These are phyloP conservation scores for Crossocerus cetratus DNA, from an alignment of 2,888 invertebrate genomes.

Conservation along the genomic window DNA sequence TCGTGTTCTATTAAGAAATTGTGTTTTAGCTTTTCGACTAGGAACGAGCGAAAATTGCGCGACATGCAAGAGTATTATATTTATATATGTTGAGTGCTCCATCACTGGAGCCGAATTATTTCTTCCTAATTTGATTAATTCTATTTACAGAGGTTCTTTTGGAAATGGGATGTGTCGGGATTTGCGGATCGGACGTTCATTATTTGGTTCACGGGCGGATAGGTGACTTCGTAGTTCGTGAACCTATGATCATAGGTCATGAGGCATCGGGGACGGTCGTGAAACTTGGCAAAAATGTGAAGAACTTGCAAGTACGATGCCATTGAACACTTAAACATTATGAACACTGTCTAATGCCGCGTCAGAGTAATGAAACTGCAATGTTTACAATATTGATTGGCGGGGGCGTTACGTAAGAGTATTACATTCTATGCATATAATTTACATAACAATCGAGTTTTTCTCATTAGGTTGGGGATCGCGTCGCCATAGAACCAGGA, in stretches of 20 bases:
- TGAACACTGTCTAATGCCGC: not conserved
- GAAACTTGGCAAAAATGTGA: slow-evolving; percentile 86
- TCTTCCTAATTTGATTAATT: too few species aligned
- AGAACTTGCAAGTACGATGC: slow-evolving; percentile 80
- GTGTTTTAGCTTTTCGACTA: too few species aligned
- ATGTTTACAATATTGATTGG: too few species aligned
- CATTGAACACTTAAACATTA: not conserved
- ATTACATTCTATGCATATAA: too few species aligned
- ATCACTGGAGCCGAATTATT: too few species aligned
- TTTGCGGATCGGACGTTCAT: slow-evolving; percentile 97
- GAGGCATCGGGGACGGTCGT: slow-evolving; percentile 91
- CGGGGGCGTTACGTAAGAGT: too few species aligned
- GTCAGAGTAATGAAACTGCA: not conserved
- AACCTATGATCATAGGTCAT: slow-evolving; percentile 97
- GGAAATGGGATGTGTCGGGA: slow-evolving; percentile 95
- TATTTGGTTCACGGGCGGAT: slow-evolving; percentile 91
- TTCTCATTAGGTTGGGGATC: slow-evolving; percentile 83
- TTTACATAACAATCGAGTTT: too few species aligned
- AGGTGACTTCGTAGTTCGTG: slow-evolving; percentile 89
- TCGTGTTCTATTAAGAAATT: too few species aligned
- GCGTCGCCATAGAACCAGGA: slow-evolving; percentile 97
- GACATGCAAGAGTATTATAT: not conserved
- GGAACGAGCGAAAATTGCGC: too few species aligned
- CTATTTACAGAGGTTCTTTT: slow-evolving; percentile 87
- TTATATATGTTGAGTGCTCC: slow-evolving; percentile 90